Base-by-base conservation (phyloP, 1,140 invertebrate genomes). In the Cepaea nemoralis region DNA sequence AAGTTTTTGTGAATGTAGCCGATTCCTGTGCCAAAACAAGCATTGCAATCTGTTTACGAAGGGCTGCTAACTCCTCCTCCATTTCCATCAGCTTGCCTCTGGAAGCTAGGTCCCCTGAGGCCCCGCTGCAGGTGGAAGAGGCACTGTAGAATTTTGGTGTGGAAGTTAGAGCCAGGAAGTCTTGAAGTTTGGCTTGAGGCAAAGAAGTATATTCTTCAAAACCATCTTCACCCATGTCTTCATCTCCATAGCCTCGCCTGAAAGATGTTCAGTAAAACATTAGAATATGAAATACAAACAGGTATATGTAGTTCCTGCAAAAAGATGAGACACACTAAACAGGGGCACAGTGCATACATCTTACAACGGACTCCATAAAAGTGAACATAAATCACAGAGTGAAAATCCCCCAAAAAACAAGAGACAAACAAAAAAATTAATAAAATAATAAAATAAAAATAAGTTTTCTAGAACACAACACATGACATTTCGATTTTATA, bases 11-110 rank as follows among this genome's bases (percentile, higher is more conserved):
- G n/a, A 42, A 31, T 12, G 77, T 16, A 35, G 77, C 33, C 0
- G 81, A 80, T 75, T 88, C 86, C 83, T 89, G 88, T 33, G 83
- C 80, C 42, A 87, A 67, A 0, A 88, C 87, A 35, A 89, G 84
- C 71, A 79, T 80, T 10, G 88, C 88, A 22, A 89, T 87, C 81
- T 89, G 87, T 69, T 86, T 79, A 66, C 88, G 70, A 35, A 89
- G 76, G 27, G 77, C 83, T 10, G 79, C 85, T 45, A 89, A 78
- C 71, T 89, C 88, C 35, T 88, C 88, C 71, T 89, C 87, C 82
- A 89, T 83, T 1, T 75, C 83, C 27, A 83, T 77, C 35, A 89
- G 85, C 75, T 87, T 88, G 19, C 78, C 35, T 76, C 84, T 77
- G 2, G 88, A 80, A 0, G 69, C 78, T 14, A 82, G 84, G 48